Base-by-base conservation (phyloP, 2,113 vertebrate species). In the Cyphomyrus discorhynchus region DNA sequence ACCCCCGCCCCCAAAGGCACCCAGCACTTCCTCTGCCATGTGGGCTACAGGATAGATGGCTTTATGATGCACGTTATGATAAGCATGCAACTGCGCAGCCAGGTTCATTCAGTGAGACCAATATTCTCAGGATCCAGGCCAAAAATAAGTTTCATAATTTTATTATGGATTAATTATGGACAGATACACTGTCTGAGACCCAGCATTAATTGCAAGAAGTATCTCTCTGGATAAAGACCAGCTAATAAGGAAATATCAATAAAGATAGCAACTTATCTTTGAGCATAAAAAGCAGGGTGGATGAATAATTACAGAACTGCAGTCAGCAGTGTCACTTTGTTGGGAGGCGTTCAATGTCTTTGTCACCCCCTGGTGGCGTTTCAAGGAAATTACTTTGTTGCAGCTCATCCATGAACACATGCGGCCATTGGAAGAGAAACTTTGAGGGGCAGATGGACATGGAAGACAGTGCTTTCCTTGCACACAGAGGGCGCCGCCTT, bases 391-490 rank as follows among this genome's bases (percentile, higher is more conserved):
- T 9, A 93, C 92, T 91, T 93, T 93, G 89, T 45, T 90, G 86
- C 96, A 93, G 52, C 87, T 95, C 95, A 24, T 96, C 93, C 93
- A 92, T 90, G 42, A 96, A 96, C 49, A 96, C 92, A 0, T 97
- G 96, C 4, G 96, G 93, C 92, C 52, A 0, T 88, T 85, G 52
- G 90, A 62, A 2, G 89, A 19, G 0, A 13, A 39, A 42, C 1
- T 62, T 11, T 39, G 35, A 17, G 90, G 2, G 0, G 88, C 56
- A 1, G 91, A 92, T 0, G 84, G 91, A 86, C 90, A 88, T 45
- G 88, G 92, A 27, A 94, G 91, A 88, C 95, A 95, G 0, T 93
- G 93, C 35, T 86, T 94, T 74, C 96, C 96, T 2, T 92, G 88
- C 39, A 96, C 92, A 0, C 92, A 93, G 87, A 96, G 91, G 46